Percentiles rank a stretch among this genome's conserved stretches.
phyloP scores from a whole-genome alignment of 1,140 invertebrate genomes.

The Zaprionus africanus region DNA sequence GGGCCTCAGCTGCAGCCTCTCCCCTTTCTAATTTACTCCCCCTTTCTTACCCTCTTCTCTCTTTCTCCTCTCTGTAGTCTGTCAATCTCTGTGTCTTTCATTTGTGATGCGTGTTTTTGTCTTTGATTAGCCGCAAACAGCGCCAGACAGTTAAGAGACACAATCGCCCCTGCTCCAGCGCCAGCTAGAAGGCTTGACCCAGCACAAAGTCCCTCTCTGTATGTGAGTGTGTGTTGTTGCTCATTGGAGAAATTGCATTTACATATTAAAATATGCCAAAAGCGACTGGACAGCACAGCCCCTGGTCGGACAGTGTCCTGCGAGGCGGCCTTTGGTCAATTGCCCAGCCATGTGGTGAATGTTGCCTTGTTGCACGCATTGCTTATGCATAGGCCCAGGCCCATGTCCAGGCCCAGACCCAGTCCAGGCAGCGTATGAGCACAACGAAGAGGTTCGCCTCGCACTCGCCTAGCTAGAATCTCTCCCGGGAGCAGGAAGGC shows the following conservation, averaged over 20 bases:
- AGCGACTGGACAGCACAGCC: slow-evolving; percentile 33
- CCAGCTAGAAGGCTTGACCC: not conserved
- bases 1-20: not conserved
- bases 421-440: not conserved
- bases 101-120: slow-evolving; percentile 62
- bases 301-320: slow-evolving; percentile 11
- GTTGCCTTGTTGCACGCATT: slow-evolving; percentile 63
- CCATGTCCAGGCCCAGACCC: not conserved
- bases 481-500: slow-evolving; percentile 48
- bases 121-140: slow-evolving; percentile 74
- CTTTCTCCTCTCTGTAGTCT: slow-evolving; percentile 2
- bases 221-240: slow-evolving; percentile 30
- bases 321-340: slow-evolving; percentile 60
- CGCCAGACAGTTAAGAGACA: slow-evolving; percentile 42
- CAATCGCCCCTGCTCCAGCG: slow-evolving; percentile 8
- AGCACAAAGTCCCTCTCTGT: slow-evolving; percentile 40
- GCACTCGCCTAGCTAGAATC: slow-evolving; percentile 12
- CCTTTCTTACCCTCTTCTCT: not conserved
- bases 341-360: slow-evolving; percentile 62
- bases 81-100: slow-evolving; percentile 25
- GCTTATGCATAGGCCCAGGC: slow-evolving; percentile 57
- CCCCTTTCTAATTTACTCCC: not conserved
- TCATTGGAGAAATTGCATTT: slow-evolving; percentile 82
- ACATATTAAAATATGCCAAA: slow-evolving; percentile 82
- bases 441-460: slow-evolving; percentile 22